Evolutionary conservation across 1,140 invertebrate species (phyloP).

Genomic region (Bursaphelenchus mucronatus): DNA sequence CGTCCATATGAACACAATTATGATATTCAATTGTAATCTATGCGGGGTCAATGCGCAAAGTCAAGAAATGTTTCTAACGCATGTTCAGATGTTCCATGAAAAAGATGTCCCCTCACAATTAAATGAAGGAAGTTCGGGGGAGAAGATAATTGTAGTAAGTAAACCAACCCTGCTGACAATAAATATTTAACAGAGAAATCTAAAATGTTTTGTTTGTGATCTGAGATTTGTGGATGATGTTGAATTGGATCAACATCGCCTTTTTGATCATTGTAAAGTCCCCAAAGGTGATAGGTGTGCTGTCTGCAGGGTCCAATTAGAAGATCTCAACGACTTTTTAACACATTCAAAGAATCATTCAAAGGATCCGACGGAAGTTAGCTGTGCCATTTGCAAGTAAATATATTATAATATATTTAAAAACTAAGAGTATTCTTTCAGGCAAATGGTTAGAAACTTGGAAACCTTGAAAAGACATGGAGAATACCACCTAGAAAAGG

Average conservation of each 20-base stretch:
- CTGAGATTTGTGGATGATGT: conserved; percentile 34
- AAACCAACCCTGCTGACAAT: conserved; percentile 3
- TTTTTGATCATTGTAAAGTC: conserved; percentile 44
- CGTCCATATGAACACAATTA: conserved; percentile 21
- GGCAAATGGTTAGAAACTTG: conserved; percentile 37
- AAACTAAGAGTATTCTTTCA: conserved; percentile 13
- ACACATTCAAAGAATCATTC: conserved; percentile 30
- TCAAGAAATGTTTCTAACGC: conserved; percentile 13
- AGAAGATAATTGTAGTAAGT: not conserved
- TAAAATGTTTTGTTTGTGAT: conserved; percentile 51
- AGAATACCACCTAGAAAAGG: conserved; percentile 32
- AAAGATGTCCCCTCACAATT: not conserved
- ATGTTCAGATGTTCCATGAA: conserved; percentile 30
- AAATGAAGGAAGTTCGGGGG: too few species aligned
- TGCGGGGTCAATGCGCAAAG: conserved; percentile 20
- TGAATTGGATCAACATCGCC: conserved; percentile 39
- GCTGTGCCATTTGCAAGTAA: conserved; percentile 40
- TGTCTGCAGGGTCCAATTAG: conserved; percentile 30
- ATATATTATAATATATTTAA: not conserved
- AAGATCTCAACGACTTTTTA: conserved; percentile 26
- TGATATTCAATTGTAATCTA: conserved; percentile 16
- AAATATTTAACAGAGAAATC: too few species aligned
- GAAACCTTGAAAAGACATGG: conserved; percentile 37
- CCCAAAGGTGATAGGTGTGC: conserved; percentile 37
- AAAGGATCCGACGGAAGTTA: conserved; percentile 26